These are phyloP conservation scores for Callaeas wilsoni DNA, from an alignment of 2,113 vertebrate species.

Conservation along the genomic window DNA sequence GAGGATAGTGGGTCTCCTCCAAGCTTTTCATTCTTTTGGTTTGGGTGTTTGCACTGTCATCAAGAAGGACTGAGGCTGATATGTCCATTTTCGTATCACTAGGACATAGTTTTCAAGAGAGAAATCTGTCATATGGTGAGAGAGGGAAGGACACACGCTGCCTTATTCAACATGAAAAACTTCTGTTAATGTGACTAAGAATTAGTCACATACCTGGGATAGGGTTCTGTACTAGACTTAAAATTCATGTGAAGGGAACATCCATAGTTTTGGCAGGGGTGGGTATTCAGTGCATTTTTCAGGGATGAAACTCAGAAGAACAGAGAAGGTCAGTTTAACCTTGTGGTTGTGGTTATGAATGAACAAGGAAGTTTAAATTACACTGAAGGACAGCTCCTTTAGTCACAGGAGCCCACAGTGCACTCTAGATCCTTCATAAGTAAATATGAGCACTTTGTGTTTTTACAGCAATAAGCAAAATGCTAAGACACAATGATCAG, in stretches of 20 bases:
- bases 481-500: slow-evolving; percentile 39
- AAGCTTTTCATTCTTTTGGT: slow-evolving; percentile 14
- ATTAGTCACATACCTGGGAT: slow-evolving; percentile 73
- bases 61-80: not conserved
- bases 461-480: slow-evolving; percentile 53
- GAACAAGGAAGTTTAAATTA: slow-evolving; percentile 69
- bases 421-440: slow-evolving; percentile 40
- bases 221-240: slow-evolving; percentile 47
- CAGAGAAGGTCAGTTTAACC: slow-evolving; percentile 69
- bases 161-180: slow-evolving; percentile 55
- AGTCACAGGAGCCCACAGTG: slow-evolving; percentile 60
- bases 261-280: slow-evolving; percentile 50
- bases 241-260: slow-evolving; percentile 56
- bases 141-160: slow-evolving; percentile 5
- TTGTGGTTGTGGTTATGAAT: slow-evolving; percentile 72
- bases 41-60: not conserved
- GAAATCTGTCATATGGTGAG: not conserved
- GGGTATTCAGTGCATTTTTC: slow-evolving; percentile 69
- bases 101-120: not conserved
- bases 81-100: not conserved
- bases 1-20: not conserved
- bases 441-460: slow-evolving; percentile 33
- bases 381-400: slow-evolving; percentile 55
- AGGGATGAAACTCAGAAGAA: slow-evolving; percentile 69
- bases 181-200: slow-evolving; percentile 71